Conservation (phyloP, 2,888 invertebrate genomes). For the Megamerina dolium region DNA sequence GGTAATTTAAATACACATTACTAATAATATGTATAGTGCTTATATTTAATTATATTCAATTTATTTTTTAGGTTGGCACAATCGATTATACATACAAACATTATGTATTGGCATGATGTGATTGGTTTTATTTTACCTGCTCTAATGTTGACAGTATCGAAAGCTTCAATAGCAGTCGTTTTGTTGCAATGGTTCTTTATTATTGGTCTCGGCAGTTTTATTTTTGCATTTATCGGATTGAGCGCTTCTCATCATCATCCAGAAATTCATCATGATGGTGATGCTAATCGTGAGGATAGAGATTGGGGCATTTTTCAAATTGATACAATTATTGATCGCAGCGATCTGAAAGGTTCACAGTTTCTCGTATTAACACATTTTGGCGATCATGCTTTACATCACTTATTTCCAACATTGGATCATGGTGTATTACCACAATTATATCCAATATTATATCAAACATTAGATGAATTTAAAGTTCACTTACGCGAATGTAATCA, state of each 20-base stretch:
- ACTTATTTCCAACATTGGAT: slow-evolving; percentile 73
- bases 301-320: slow-evolving; percentile 76
- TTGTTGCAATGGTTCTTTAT: slow-evolving; percentile 53
- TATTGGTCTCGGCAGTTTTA: slow-evolving; percentile 52
- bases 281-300: slow-evolving; percentile 50
- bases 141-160: slow-evolving; percentile 43
- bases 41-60: neutral
- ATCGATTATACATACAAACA: slow-evolving; percentile 25
- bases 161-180: slow-evolving; percentile 19
- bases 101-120: slow-evolving; percentile 43
- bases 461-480: slow-evolving; percentile 35
- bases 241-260: slow-evolving; percentile 76
- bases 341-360: slow-evolving; percentile 59
- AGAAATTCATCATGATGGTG: slow-evolving; percentile 70
- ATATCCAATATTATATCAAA: slow-evolving; percentile 52
- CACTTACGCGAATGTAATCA: slow-evolving; percentile 49
- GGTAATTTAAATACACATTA: slow-evolving; percentile 12
- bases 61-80: slow-evolving; percentile 22
- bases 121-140: slow-evolving; percentile 46
- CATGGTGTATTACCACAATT: slow-evolving; percentile 63
- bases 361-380: slow-evolving; percentile 65
- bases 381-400: slow-evolving; percentile 73
- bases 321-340: slow-evolving; percentile 65
- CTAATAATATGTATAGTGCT: neutral
- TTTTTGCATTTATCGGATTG: slow-evolving; percentile 59